These are phyloP conservation scores for Yponomeuta malinellus DNA, from an alignment of 2,888 invertebrate genomes.

Conservation along the genomic window DNA sequence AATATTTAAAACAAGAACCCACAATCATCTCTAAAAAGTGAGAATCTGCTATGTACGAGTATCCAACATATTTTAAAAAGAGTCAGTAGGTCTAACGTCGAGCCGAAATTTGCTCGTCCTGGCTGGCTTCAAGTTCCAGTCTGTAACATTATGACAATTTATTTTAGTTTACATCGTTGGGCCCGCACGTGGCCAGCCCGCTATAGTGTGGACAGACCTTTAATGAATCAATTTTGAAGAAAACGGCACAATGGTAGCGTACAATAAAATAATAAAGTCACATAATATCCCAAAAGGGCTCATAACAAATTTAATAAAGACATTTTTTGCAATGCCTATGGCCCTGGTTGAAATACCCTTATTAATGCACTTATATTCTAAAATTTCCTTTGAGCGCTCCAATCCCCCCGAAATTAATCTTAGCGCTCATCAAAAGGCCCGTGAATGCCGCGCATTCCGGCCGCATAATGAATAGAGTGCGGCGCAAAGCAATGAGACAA, in stretches of 20 bases:
- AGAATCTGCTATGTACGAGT: no score
- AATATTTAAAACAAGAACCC: neutral
- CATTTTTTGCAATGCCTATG: conserved; percentile 58
- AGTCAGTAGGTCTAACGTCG: no score
- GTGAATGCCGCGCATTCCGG: conserved; percentile 61
- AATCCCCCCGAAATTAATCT: conserved; percentile 69
- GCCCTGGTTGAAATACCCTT: conserved; percentile 53
- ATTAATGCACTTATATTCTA: conserved; percentile 73
- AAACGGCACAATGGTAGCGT: no score
- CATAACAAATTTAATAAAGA: conserved; percentile 65
- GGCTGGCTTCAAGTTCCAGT: no score
- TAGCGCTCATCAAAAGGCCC: conserved; percentile 67
- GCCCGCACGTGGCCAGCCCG: no score
- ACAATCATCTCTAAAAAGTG: no score
- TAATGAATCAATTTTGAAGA: no score
- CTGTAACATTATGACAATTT: no score
- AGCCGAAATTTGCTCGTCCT: no score
- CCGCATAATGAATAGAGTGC: conserved; percentile 44
- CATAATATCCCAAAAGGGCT: conserved; percentile 43
- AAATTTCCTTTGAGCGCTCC: conserved; percentile 66
- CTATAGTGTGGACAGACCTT: no score
- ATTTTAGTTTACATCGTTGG: no score
- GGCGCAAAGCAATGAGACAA: conserved; percentile 34
- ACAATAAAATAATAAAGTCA: conserved; percentile 4
- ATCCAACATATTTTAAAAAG: no score